These are phyloP conservation scores for Bambusicola thoracicus DNA, from an alignment of 2,113 vertebrate species.

Conservation along the genomic window DNA sequence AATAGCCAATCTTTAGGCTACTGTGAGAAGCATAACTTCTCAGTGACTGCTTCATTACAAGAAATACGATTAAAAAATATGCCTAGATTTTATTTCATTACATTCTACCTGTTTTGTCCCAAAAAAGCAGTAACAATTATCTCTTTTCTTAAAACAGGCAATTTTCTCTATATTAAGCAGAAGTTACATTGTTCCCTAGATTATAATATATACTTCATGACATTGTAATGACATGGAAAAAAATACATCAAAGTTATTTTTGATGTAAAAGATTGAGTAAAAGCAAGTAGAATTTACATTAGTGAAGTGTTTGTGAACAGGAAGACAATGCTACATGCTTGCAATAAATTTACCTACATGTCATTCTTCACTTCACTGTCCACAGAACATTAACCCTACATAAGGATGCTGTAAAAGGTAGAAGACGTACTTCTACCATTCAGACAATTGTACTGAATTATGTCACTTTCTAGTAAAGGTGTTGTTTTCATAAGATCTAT, in stretches of 20 bases:
- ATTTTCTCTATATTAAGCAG: not conserved
- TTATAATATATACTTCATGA: not conserved
- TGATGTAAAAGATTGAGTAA: not conserved
- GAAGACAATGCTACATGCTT: not conserved
- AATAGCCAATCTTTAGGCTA: not conserved
- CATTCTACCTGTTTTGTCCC: not conserved
- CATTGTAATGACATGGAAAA: not conserved
- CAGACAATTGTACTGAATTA: not conserved
- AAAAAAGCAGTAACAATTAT: not conserved
- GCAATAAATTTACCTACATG: not conserved
- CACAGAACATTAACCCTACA: not conserved
- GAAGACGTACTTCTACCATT: not conserved
- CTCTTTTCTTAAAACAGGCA: not conserved
- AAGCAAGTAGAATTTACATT: not conserved
- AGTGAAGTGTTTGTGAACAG: accelerated
- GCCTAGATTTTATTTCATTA: not conserved
- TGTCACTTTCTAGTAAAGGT: not conserved
- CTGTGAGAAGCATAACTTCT: not conserved
- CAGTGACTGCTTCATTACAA: not conserved
- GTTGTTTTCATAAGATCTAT: not conserved
- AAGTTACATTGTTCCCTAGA: not conserved
- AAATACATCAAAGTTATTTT: not conserved
- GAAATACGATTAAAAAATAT: not conserved
- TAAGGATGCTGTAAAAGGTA: not conserved
- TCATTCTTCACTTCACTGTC: not conserved